Evolutionary conservation across 2,113 vertebrate species (phyloP).

Genomic region (Todiramphus saurophagus): DNA sequence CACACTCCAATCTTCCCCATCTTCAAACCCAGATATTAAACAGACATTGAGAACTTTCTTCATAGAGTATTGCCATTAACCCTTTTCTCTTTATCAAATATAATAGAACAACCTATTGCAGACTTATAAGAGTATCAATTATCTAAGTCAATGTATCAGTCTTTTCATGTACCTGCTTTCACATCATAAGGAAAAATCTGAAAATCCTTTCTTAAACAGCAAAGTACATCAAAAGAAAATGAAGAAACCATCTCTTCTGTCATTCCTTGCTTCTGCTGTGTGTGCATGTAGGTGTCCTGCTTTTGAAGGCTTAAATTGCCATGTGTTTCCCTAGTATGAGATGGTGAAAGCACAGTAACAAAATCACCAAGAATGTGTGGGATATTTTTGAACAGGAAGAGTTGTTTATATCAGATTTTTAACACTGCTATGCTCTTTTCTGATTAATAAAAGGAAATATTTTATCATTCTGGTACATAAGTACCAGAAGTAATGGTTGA

Average conservation of each 20-base stretch:
- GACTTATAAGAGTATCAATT: neutral
- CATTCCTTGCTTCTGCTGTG: neutral
- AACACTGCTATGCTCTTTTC: neutral
- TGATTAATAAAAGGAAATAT: neutral
- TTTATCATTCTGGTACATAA: neutral
- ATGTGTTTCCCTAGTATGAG: neutral
- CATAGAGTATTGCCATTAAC: neutral
- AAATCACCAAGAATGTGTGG: neutral
- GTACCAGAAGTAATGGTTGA: too few species aligned
- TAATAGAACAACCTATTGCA: neutral
- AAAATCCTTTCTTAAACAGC: neutral
- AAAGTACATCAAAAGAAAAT: neutral
- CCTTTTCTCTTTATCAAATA: neutral
- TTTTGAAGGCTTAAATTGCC: neutral
- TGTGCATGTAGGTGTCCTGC: neutral
- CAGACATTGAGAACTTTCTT: neutral
- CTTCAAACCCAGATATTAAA: neutral
- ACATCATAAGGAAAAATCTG: neutral
- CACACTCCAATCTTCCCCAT: neutral
- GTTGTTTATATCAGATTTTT: neutral
- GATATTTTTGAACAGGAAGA: neutral
- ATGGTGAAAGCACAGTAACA: neutral
- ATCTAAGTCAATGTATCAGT: neutral
- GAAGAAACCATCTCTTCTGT: neutral
- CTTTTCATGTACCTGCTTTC: neutral